Evolutionary conservation across 2,113 vertebrate genomes (phyloP), one percentile per base, ranked within the genome.

Genomic region (Xenopus borealis): DNA sequence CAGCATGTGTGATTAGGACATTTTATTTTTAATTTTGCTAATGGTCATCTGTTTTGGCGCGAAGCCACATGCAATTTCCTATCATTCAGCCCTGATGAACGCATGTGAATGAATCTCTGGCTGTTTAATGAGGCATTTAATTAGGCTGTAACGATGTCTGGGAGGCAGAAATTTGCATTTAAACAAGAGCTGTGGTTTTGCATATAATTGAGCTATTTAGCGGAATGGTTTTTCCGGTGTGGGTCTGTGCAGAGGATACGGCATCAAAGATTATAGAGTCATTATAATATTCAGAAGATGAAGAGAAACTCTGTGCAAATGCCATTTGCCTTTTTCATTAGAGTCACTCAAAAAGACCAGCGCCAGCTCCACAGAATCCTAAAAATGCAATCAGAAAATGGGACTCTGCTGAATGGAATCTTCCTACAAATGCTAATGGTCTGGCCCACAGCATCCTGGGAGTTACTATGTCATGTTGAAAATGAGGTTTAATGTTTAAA

Each of bases 151-250:
- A 69, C 55, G 8, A 18, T 47, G 68, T 77, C 74, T 77, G 73
- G 74, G 66, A 70, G 68, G 61, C 30, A 55, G 58, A 70, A 70
- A 70, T 77, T 77, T 77, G 74, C 73, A 77, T 77, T 77, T 70
- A 77, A 77, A 77, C 74, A 77, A 77, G 59, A 76, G 66, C 59
- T 76, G 72, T 75, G 72, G 66, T 46, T 70, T 70, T 77, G 67
- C 74, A 70, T 77, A 33, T 52, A 62, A 77, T 57, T 70, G 59
- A 64, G 67, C 74, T 77, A 77, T 76, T 77, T 70, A 70, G 59
- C 47, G 20, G 33, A 70, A 50, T 70, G 27, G 33, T 77, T 70
- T 27, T 77, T 33, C 66, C 73, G 30, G 23, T 61, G 55, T 27
- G 46, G 46, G 55, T 7, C 65, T 69, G 67, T 46, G 66, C 55